Base-by-base conservation (phyloP, 92 coral and sea anemone genomes). In the Porites evermanni region DNA sequence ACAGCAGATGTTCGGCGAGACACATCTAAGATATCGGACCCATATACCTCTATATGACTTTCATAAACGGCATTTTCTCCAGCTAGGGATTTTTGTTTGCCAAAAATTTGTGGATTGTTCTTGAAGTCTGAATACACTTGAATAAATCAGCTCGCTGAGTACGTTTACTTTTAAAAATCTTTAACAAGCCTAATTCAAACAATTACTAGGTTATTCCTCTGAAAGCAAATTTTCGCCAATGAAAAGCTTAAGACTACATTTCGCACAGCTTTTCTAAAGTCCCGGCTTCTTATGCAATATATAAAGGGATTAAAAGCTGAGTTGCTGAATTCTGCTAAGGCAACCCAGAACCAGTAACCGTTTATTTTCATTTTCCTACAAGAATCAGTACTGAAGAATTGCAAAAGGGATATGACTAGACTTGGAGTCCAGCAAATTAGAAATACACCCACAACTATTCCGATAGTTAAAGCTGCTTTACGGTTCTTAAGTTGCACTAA, bases 221-320 rank as follows among this genome's bases (percentile, higher is more conserved):
- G 60, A 10, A 54, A 10, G 60, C 60, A 54, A 54, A 54, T 54
- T 54, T 69, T 69, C 26, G 38, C 11, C 8, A 10, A 69, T 72
- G 77, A 24, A 32, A 6, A 8, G 56, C 54, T 18, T 12, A 8
- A 32, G 18, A 89, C 56, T 29, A 21, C 66, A 24, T 29, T 78
- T 18, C 58, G 60, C 23, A 89, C 65, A 17, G 89, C 92, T 24
- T 76, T 29, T 72, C 92, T 71, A 11, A 89, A 78, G 20, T 84
- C 92, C 21, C 89, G 52, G 38, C 79, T 83, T 80, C 92, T 63
- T 12, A 84, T 81, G 4, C 88, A 89, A 79, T 89, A 89, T 20
- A 89, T 85, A 24, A 89, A 79, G 8, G 92, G 92, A 53, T 89
- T 89, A 13, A 89, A 81, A 50, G 92, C 79, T 50, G 92, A 89